Conservation (phyloP, 2,888 invertebrate species). For the Hyppa rectilinea region DNA sequence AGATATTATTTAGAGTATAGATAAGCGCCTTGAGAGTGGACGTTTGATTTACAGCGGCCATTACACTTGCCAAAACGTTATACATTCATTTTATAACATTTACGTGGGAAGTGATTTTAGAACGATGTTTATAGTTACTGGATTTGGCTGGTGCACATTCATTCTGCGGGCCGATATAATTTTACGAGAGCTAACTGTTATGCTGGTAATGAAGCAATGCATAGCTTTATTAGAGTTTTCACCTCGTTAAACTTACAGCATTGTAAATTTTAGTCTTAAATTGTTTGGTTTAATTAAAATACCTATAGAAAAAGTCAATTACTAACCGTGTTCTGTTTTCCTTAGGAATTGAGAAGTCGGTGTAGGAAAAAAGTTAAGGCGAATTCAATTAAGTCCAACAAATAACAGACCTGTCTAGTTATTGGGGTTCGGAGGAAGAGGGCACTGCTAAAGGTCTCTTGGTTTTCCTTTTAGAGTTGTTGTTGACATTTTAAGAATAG, state of each 20-base stretch:
- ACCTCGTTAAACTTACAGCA: constrained; percentile 14
- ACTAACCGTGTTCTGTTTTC: constrained; percentile 17
- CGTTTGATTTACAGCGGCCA: constrained; percentile 53
- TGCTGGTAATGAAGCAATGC: constrained; percentile 17
- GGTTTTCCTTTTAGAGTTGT: constrained; percentile 53
- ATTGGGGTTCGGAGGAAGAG: constrained; percentile 49
- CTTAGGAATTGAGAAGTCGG: constrained; percentile 16
- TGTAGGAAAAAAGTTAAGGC: constrained; percentile 32
- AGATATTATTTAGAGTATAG: constrained; percentile 49
- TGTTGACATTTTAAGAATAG: constrained; percentile 50
- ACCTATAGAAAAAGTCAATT: constrained; percentile 29
- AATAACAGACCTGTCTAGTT: constrained; percentile 37
- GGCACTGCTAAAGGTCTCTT: constrained; percentile 54
- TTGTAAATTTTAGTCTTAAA: constrained; percentile 26
- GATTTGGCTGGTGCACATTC: constrained; percentile 24
- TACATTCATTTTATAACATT: constrained; percentile 49
- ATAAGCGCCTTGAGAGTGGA: constrained; percentile 54
- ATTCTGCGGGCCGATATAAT: constrained; percentile 19
- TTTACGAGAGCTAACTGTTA: constrained; percentile 26
- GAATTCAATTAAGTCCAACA: constrained; percentile 27
- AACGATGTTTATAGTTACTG: constrained; percentile 35
- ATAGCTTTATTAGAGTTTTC: constrained; percentile 24
- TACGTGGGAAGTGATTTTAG: constrained; percentile 55
- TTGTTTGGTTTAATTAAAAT: constrained; percentile 37
- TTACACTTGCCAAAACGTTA: constrained; percentile 59